Evolutionary conservation across 2,113 vertebrate species (phyloP), one percentile per base, ranked within the genome.

Genomic region (Gobiocypris rarus): DNA sequence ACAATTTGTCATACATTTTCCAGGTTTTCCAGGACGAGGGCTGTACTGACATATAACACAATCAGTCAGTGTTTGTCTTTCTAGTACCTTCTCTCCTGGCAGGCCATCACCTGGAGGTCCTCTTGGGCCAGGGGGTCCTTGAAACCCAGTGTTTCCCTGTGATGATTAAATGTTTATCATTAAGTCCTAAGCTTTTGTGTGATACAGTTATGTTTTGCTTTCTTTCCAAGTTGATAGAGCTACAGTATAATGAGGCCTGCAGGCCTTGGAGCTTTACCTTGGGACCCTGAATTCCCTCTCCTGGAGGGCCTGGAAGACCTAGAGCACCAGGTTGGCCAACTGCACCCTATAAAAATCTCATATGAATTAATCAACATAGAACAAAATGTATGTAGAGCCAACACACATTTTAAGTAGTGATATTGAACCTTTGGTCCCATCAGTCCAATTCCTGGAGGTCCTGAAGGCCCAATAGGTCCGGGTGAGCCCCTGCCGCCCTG

Each of bases 101-200:
- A 95, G 69, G 17, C 95, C 94, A 9, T 83, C 87, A 65, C 95
- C 96, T 75, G 88, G 73, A 43, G 88, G 81, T 14, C 96, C 96
- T 24, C 96, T 95, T 52, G 87, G 90, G 22, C 96, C 97, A 71
- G 89, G 34, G 38, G 86, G 83, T 5, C 96, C 96, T 86, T 89
- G 93, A 92, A 94, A 94, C 43, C 96, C 96, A 84, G 92, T 93
- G 22, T 97, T 94, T 81, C 97, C 97, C 96, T 97, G 34, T 41
- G 86, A 41, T n/a, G 2, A 76, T 17, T 38, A 31, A 59, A 59
- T 38, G 10, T 43, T 45, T 7, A 45, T 45, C n/a, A n/a, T 71
- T 71, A 71, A 24, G 38, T n/a, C 45, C 38, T 45, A 24, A 45
- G 11, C 5, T 71, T n/a, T 22, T 43, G n/a, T n/a, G 43, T 70